Percentiles rank a stretch among this genome's conserved stretches.
Evolutionary conservation across 2,797 vertebrate genomes (phyloP).

Genomic region (Pangasius sanitwongsei): DNA sequence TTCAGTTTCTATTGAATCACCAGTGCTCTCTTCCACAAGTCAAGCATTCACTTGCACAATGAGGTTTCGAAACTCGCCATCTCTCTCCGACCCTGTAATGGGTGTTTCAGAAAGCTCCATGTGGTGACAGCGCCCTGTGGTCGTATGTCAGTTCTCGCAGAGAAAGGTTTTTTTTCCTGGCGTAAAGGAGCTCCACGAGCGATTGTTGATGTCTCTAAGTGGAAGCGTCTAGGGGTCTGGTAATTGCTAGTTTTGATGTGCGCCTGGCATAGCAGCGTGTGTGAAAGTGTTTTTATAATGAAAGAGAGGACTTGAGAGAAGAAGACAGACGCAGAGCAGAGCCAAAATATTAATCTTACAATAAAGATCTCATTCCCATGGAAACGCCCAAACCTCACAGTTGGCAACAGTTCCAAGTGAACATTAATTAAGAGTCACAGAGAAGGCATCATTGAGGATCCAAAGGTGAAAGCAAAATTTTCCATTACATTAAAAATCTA

Average conservation of each 20-base stretch:
- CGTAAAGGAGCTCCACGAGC: conserved; percentile 21
- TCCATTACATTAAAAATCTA: background rate
- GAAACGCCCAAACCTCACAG: conserved; percentile 17
- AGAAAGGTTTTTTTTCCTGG: background rate
- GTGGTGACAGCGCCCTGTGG: conserved; percentile 25
- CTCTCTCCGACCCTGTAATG: conserved; percentile 19
- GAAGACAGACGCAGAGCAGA: background rate
- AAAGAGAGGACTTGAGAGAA: conserved; percentile 44
- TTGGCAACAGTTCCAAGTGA: background rate
- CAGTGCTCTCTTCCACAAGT: background rate
- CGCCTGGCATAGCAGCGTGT: conserved; percentile 42
- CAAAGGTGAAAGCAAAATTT: background rate
- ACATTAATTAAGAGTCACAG: conserved; percentile 6
- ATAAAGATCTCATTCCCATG: conserved; percentile 20
- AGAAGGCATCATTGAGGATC: background rate
- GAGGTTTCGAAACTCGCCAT: conserved; percentile 21
- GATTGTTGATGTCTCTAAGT: conserved; percentile 53
- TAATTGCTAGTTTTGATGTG: conserved; percentile 61
- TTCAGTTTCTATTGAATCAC: background rate
- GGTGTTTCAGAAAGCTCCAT: conserved; percentile 23
- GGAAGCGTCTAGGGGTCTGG: conserved; percentile 57
- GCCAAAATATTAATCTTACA: conserved; percentile 37
- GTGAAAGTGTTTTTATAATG: conserved; percentile 44
- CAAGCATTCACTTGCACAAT: background rate
- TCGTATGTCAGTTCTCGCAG: conserved; percentile 30